Base-by-base conservation (phyloP, 2,888 invertebrate genomes). In the Caenorhabditis wallacei region DNA sequence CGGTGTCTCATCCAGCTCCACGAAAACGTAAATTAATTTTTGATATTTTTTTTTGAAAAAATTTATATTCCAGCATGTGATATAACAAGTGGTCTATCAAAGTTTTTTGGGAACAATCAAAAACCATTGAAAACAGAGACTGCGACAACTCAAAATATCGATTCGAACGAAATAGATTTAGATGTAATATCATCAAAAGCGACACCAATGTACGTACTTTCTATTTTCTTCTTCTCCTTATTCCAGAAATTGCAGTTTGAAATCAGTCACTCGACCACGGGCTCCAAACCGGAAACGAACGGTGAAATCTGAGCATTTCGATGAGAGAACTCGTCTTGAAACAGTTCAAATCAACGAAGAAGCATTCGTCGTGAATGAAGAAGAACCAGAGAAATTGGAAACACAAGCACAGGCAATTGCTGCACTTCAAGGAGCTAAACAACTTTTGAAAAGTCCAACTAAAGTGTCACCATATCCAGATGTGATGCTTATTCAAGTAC, bases 401-500 rank as follows among this genome's bases (percentile, higher is more conserved):
- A 82, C 82, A 3, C 82, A 82, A 20, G 82, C 57, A n/a, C 74
- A 78, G 35, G 79, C 82, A 18, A 82, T 82, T 30, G 68, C 78
- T 2, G 82, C 82, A 0, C 13, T 82, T 35, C 56, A 74, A 63
- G 46, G 22, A 40, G 79, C 82, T 11, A 82, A 82, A 35, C 37
- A 68, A 40, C 64, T 74, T 18, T 26, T 82, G 53, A 82, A 82
- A 37, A 88, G 64, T 46, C 84, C 72, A 75, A 87, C 75, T 5
- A 78, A 72, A 22, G 79, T 76, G 35, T 85, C 85, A 2, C 82
- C 87, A 0, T 90, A 88, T 74, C 90, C 89, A 10, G 75, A 84
- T 22, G 79, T 86, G 20, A 89, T 90, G 88, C 72, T 90, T 11
- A 88, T 90, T 48, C 85, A 85, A 79, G 74, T 87, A 10, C 85